A percentile compares a stretch with the other conserved stretches of the same genome.
Conservation (phyloP, 1,140 invertebrate genomes). For the Pygmarrhopalites habei region DNA sequence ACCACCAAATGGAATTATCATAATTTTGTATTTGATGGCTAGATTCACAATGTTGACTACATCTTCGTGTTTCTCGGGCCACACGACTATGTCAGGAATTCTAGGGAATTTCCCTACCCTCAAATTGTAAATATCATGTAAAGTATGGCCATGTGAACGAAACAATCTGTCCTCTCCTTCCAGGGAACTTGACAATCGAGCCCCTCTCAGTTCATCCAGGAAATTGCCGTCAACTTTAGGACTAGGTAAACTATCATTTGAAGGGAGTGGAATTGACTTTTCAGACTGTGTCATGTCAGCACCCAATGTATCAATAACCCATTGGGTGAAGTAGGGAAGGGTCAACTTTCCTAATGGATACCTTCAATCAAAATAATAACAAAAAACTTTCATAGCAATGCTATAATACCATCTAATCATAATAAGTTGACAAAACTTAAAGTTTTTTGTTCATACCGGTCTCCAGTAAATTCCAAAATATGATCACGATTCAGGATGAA, state of each 20-base stretch:
- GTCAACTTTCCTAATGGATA: constrained; percentile 72
- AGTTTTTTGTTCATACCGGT: constrained; percentile 59
- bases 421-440: too few species aligned
- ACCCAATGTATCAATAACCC: constrained; percentile 67
- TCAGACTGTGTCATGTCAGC: constrained; percentile 48
- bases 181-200: constrained; percentile 58
- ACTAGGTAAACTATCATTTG: constrained; percentile 51
- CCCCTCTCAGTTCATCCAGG: constrained; percentile 42
- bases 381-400: constrained; percentile 2
- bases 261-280: constrained; percentile 46
- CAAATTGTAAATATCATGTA: constrained; percentile 79
- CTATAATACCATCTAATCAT: too few species aligned
- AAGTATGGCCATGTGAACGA: constrained; percentile 88
- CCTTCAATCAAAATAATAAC: too few species aligned
- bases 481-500: constrained; percentile 56
- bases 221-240: constrained; percentile 46
- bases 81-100: constrained; percentile 88
- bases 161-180: constrained; percentile 77
- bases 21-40: constrained; percentile 67
- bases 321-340: constrained; percentile 71
- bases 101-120: constrained; percentile 61
- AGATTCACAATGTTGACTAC: constrained; percentile 72
- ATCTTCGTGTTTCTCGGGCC: constrained; percentile 70
- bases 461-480: constrained; percentile 64
- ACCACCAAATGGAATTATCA: constrained; percentile 90